Base-by-base conservation (phyloP, 2,113 vertebrate species). In the Acrocephalus kingi region DNA sequence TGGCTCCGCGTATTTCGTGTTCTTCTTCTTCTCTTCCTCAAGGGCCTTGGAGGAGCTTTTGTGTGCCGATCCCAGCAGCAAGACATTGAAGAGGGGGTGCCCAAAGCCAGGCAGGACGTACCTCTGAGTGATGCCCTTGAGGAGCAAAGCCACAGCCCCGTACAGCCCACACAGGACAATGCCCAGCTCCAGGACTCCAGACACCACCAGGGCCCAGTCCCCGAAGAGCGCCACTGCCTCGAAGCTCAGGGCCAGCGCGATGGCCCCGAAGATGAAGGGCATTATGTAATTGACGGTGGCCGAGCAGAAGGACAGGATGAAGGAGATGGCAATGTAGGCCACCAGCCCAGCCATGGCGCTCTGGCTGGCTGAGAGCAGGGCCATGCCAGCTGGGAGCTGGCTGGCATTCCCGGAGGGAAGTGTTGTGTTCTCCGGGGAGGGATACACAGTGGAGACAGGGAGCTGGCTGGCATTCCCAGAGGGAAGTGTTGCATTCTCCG, bases 241-340 rank as follows among this genome's bases (percentile, higher is more conserved):
- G 56, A 99, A 99, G 45, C 98, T 62, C 85, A 99, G 94, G 22
- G 98, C 98, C 14, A 98, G 91, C 0, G 98, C 98, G 31, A 99
- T 98, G 89, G 99, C 98, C 30, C 98, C 98, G 33, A 99, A 99
- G 33, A 99, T 98, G 95, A 99, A 99, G 41, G 97, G 99, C 99
- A 99, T 99, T 96, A 99, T 98, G 96, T 98, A 99, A 95, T 98
- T 99, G 72, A 99, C 98, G 1, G 98, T 99, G 94, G 98, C 99
- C 3, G 99, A 99, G 96, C 99, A 99, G 96, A 99, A 99, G 71
- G 98, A 95, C 15, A 99, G 96, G 80, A 99, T 93, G 61, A 98
- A 98, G 21, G 98, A 98, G 37, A 99, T 98, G 45, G 98, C 81
- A 33, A 98, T 98, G 41, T 98, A 99, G 10, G 98, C 97, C 39